Percentiles rank a stretch among this genome's conserved stretches.
Evolutionary conservation across 2,888 invertebrate genomes (phyloP).

Genomic region (Cataglyphis rosenhaueri): DNA sequence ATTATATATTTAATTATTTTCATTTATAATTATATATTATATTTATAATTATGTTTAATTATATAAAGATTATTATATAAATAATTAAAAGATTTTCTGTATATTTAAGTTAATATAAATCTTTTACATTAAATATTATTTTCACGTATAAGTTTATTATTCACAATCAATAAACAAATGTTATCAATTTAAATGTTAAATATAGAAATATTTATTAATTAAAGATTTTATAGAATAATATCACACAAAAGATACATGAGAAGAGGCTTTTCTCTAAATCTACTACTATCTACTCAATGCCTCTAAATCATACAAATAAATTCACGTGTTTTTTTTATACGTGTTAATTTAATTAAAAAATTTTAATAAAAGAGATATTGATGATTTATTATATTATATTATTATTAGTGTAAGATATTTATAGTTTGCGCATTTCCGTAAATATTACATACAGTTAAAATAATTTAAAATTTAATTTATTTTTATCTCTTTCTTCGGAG

Average conservation of each 20-base stretch:
- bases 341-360: not conserved
- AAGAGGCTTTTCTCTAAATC: not conserved
- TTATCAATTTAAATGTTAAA: too few species aligned
- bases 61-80: not conserved
- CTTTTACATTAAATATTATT: not conserved
- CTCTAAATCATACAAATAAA: not conserved
- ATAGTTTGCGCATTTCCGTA: not conserved
- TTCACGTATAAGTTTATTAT: too few species aligned
- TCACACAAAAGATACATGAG: not conserved
- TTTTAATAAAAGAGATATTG: not conserved
- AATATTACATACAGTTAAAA: not conserved
- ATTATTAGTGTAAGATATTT: not conserved
- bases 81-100: not conserved
- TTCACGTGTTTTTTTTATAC: not conserved
- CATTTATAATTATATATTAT: not conserved
- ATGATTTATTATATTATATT: not conserved
- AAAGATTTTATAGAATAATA: too few species aligned
- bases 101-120: not conserved
- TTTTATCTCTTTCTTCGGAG: not conserved
- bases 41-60: not conserved
- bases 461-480: not conserved
- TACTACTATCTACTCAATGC: not conserved
- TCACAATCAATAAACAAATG: too few species aligned
- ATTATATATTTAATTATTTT: not conserved
- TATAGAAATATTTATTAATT: too few species aligned